phyloP scores from a whole-genome alignment of 2,888 invertebrate species.

The Biston betularia region DNA sequence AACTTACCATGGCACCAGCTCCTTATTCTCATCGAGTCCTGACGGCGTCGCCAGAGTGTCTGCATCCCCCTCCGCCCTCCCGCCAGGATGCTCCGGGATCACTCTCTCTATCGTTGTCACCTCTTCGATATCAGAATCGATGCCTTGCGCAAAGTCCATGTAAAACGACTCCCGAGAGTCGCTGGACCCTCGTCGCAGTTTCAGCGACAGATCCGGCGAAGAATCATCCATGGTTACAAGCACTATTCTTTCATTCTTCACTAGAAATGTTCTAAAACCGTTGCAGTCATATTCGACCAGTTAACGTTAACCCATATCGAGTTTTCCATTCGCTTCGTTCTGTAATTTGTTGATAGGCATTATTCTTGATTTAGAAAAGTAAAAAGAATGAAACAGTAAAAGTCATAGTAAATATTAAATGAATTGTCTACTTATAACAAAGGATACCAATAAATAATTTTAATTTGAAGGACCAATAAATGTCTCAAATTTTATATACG shows the following conservation, averaged over 20 bases:
- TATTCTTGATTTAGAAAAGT: slow-evolving; percentile 3
- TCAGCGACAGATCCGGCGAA: slow-evolving; percentile 94
- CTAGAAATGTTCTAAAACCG: slow-evolving; percentile 14
- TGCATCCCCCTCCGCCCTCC: slow-evolving; percentile 77
- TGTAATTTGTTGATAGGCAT: slow-evolving; percentile 37
- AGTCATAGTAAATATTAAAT: too few species aligned
- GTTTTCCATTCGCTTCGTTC: slow-evolving; percentile 58
- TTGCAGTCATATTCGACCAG: slow-evolving; percentile 30
- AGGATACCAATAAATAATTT: too few species aligned
- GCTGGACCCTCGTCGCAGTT: slow-evolving; percentile 93
- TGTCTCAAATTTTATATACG: too few species aligned
- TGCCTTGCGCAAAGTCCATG: slow-evolving; percentile 96
- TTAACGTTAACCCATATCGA: slow-evolving; percentile 40
- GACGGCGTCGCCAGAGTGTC: slow-evolving; percentile 83
- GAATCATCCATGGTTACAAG: slow-evolving; percentile 88
- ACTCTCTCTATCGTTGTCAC: slow-evolving; percentile 89
- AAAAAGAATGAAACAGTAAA: not conserved
- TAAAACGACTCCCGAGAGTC: slow-evolving; percentile 96
- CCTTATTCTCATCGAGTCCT: slow-evolving; percentile 81
- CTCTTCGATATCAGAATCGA: slow-evolving; percentile 95
- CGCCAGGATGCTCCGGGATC: slow-evolving; percentile 81
- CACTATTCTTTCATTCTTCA: slow-evolving; percentile 52
- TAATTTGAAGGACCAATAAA: too few species aligned
- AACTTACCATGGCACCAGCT: slow-evolving; percentile 79
- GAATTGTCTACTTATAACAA: too few species aligned